These are phyloP conservation scores for Eupithecia abbreviata DNA, from an alignment of 2,888 invertebrate species.

Conservation along the genomic window DNA sequence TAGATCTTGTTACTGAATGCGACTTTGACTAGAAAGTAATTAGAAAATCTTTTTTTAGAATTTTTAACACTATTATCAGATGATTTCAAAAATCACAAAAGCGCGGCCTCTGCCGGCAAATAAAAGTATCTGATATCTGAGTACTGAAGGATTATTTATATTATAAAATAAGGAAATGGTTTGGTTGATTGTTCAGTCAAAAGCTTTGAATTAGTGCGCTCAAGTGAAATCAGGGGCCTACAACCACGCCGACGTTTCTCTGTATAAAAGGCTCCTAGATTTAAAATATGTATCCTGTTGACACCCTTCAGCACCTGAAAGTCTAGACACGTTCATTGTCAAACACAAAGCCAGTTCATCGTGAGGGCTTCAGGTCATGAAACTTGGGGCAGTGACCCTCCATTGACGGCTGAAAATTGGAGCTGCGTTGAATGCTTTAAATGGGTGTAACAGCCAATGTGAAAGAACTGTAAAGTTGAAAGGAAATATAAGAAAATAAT, in stretches of 20 bases:
- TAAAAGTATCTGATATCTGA: no score
- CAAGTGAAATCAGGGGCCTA: not conserved
- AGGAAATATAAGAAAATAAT: not conserved
- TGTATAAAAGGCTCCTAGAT: not conserved
- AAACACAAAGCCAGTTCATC: conserved; percentile 7
- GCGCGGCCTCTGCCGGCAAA: no score
- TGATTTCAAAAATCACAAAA: no score
- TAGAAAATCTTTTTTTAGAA: no score
- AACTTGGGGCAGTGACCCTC: conserved; percentile 14
- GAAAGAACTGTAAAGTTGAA: not conserved
- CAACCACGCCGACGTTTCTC: not conserved
- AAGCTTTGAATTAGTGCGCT: not conserved
- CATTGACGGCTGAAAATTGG: conserved; percentile 17
- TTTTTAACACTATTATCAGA: no score
- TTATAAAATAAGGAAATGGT: no score
- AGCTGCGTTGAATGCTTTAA: not conserved
- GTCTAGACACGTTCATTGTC: conserved; percentile 15
- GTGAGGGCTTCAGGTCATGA: conserved; percentile 13
- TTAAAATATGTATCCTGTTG: conserved; percentile 9
- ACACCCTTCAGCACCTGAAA: conserved; percentile 7
- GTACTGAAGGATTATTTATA: no score
- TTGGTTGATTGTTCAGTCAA: not conserved
- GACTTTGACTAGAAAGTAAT: no score
- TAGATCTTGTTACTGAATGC: no score
- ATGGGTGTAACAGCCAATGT: not conserved